These are phyloP conservation scores for Stomatorhinus walkeri DNA, from an alignment of 2,797 vertebrate genomes.

Conservation along the genomic window DNA sequence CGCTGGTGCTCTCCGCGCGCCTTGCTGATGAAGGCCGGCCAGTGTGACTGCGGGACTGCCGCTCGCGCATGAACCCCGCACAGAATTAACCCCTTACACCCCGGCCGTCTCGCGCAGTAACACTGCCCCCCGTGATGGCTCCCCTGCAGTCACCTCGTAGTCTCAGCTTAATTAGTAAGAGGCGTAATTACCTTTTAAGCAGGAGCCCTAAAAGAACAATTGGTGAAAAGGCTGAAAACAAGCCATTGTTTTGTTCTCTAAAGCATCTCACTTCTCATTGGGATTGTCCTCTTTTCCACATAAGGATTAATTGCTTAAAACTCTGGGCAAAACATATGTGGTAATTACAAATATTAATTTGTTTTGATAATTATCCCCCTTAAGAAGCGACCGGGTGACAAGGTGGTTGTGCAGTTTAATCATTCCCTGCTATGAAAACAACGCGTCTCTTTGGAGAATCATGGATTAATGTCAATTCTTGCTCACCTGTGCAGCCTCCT, in stretches of 20 bases:
- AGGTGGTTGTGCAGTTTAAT: not conserved
- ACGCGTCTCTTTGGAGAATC: not conserved
- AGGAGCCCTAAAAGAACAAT: not conserved
- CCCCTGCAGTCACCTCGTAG: not conserved
- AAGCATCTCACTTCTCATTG: slow-evolving; percentile 10
- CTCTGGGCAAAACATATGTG: not conserved
- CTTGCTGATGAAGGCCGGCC: not conserved
- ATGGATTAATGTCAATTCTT: not conserved
- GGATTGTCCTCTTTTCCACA: slow-evolving; percentile 3
- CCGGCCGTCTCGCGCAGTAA: not conserved
- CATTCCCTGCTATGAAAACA: not conserved
- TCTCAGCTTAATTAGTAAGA: slow-evolving; percentile 8
- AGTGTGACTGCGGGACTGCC: not conserved
- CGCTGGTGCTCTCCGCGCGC: not conserved
- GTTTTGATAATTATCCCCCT: slow-evolving; percentile 8
- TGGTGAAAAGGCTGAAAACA: not conserved
- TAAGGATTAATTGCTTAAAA: slow-evolving; percentile 4
- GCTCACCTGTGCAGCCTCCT: not conserved
- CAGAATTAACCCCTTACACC: not conserved
- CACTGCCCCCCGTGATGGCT: not conserved
- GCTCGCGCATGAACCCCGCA: not conserved
- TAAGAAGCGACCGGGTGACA: not conserved
- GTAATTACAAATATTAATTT: slow-evolving; percentile 11
- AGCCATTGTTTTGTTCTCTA: slow-evolving; percentile 7
- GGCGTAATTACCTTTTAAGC: not conserved